Conservation (phyloP, 2,888 invertebrate species). For the Agrotis clavis region DNA sequence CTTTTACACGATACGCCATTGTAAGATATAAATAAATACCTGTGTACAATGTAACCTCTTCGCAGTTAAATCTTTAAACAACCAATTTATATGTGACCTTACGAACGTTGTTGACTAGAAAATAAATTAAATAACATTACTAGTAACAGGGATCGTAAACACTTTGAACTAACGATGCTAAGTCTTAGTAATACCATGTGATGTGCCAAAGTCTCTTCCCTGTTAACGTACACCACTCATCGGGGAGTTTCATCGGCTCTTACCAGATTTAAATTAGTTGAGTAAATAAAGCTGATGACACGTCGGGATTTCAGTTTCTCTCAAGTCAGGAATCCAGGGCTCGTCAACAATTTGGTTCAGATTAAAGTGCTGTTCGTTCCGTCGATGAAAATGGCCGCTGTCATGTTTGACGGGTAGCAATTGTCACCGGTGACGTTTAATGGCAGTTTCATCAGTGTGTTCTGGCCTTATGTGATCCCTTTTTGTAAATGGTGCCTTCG, state of each 20-base stretch:
- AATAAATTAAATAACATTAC: conserved; percentile 63
- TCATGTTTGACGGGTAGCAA: conserved; percentile 32
- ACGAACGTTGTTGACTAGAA: conserved; percentile 51
- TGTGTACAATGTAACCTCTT: conserved; percentile 47
- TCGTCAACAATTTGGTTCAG: conserved; percentile 28
- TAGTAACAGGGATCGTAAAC: conserved; percentile 50
- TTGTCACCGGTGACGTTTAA: conserved; percentile 18
- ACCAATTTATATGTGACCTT: conserved; percentile 63
- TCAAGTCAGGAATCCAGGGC: conserved; percentile 32
- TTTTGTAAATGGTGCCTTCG: conserved; percentile 21
- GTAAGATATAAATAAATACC: conserved; percentile 34
- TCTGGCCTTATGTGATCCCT: conserved; percentile 12
- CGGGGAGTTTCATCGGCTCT: conserved; percentile 41
- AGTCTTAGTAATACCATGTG: conserved; percentile 21
- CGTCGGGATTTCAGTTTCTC: conserved; percentile 37
- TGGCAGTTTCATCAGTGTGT: conserved; percentile 14
- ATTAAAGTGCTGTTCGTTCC: conserved; percentile 22
- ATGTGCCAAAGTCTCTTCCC: conserved; percentile 50
- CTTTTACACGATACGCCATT: conserved; percentile 25
- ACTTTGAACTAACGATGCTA: conserved; percentile 44
- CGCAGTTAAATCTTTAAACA: conserved; percentile 55
- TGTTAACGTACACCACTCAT: conserved; percentile 43
- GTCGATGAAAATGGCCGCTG: conserved; percentile 18
- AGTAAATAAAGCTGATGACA: conserved; percentile 54
- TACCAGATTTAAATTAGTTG: conserved; percentile 51